Evolutionary conservation across 2,113 vertebrate species (phyloP).

Genomic region (Cichladusa arquata): DNA sequence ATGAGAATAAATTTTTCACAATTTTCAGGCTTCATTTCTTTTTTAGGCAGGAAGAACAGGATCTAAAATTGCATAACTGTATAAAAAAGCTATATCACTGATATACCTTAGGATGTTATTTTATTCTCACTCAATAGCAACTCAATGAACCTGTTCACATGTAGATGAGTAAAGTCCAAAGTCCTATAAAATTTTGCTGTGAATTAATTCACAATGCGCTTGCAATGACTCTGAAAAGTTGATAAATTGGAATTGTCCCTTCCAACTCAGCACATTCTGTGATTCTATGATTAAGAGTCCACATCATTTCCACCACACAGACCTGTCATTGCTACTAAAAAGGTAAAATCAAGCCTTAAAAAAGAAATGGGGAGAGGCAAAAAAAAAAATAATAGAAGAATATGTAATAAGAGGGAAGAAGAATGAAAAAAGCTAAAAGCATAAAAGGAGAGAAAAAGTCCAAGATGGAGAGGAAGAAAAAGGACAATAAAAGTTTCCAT

Average conservation of each 20-base stretch:
- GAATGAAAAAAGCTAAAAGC: background rate
- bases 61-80: background rate
- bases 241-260: background rate
- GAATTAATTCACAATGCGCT: background rate
- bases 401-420: background rate
- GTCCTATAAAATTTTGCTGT: background rate
- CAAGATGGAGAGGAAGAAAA: fast-evolving
- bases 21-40: constrained; percentile 9
- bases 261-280: background rate
- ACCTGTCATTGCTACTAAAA: background rate
- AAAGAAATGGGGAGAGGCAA: background rate
- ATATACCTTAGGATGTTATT: background rate
- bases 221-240: background rate
- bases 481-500: background rate
- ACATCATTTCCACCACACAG: background rate
- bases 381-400: no score
- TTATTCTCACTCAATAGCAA: background rate
- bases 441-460: background rate
- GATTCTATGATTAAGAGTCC: background rate
- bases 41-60: background rate
- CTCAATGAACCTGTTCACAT: background rate
- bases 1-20: background rate
- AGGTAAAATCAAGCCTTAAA: background rate
- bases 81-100: background rate
- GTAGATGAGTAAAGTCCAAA: background rate